Conservation (phyloP, 2,113 vertebrate genomes). For the Cebus imitator region DNA sequence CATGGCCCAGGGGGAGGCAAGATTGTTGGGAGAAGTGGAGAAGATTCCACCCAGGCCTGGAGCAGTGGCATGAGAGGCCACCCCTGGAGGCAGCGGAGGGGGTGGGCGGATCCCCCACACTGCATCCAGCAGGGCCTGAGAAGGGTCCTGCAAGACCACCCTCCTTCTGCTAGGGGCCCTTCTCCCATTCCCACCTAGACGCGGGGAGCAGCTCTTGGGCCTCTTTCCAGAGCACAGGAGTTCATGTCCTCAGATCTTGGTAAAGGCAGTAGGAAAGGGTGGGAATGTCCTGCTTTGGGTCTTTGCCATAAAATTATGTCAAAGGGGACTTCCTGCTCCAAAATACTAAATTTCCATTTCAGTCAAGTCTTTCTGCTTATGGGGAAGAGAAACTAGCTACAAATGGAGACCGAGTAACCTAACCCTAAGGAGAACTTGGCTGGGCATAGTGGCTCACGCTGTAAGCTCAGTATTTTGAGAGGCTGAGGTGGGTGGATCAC, state of each 20-base stretch:
- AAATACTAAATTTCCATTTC: neutral
- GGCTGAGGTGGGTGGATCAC: too few relatives aligned
- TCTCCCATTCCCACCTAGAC: neutral
- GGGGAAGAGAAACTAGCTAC: neutral
- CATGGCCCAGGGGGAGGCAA: neutral
- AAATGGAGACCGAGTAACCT: neutral
- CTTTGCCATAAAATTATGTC: neutral
- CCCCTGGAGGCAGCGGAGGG: neutral
- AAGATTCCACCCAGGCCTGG: neutral
- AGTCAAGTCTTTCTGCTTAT: neutral
- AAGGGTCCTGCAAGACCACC: too few relatives aligned
- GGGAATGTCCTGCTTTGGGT: neutral
- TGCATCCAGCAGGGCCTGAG: neutral
- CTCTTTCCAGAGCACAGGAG: neutral
- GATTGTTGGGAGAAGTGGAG: neutral
- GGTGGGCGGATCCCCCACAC: neutral
- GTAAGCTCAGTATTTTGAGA: too few relatives aligned
- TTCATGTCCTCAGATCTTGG: neutral
- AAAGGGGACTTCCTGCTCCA: neutral
- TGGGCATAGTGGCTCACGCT: too few relatives aligned
- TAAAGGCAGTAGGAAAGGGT: neutral
- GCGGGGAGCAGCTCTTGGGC: accelerated
- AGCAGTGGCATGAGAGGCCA: neutral
- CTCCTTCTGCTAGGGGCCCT: neutral
- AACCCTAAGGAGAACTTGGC: too few relatives aligned